Conservation (phyloP, 2,888 invertebrate species). For the Tineola bisselliella region DNA sequence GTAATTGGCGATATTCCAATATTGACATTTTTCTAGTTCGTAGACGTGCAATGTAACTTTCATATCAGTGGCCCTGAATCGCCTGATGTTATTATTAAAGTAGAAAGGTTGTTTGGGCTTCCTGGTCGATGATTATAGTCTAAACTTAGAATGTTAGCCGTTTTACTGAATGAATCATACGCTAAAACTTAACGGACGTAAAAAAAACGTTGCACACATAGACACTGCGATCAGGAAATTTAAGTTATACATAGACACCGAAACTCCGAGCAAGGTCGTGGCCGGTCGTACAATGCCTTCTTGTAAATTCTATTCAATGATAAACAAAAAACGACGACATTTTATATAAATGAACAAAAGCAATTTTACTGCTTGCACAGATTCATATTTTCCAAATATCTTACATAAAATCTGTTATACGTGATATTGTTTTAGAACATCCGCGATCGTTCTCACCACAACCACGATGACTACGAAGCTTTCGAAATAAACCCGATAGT, state of each 20-base stretch:
- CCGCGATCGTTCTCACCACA: no score
- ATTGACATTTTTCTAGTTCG: slow-evolving; percentile 6
- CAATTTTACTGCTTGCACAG: no score
- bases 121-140: slow-evolving; percentile 5
- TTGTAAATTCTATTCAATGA: slow-evolving; percentile 10
- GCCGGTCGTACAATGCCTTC: slow-evolving; percentile 52
- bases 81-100: not conserved
- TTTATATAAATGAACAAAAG: not conserved
- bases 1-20: slow-evolving; percentile 34
- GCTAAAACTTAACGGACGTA: not conserved
- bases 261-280: slow-evolving; percentile 45
- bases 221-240: not conserved
- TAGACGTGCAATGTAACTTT: slow-evolving; percentile 4
- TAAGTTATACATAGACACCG: slow-evolving; percentile 16
- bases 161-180: slow-evolving; percentile 2
- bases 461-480: no score
- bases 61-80: not conserved
- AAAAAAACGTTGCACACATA: slow-evolving; percentile 1
- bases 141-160: not conserved
- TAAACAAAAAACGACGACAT: not conserved
- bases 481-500: no score
- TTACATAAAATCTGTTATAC: no score
- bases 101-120: not conserved
- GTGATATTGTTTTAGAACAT: no score
- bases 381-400: no score